Conservation (phyloP, 2,113 vertebrate species). For the Electrona antarctica region DNA sequence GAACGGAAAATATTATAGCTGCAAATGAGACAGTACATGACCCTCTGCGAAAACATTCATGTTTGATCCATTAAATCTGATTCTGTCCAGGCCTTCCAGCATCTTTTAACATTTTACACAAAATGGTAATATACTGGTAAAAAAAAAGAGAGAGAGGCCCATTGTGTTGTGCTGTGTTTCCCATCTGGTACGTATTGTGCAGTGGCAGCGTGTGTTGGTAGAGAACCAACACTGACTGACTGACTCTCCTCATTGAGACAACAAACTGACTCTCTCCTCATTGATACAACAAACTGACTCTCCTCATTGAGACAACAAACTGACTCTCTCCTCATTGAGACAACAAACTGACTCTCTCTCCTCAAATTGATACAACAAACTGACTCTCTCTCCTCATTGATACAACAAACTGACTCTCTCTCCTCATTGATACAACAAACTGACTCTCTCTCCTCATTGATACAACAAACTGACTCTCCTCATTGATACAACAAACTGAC, state of each 20-base stretch:
- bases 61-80: conserved; percentile 25
- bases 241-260: conserved; percentile 51
- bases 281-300: no score
- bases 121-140: conserved; percentile 45
- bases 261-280: no score
- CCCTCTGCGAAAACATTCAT: conserved; percentile 1
- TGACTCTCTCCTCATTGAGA: no score
- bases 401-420: no score
- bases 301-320: no score
- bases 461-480: no score
- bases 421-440: no score
- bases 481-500: no score
- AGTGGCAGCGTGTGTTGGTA: conserved; percentile 40
- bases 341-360: no score
- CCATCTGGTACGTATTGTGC: conserved; percentile 73
- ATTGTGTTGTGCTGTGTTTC: conserved; percentile 65
- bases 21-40: conserved; percentile 18
- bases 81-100: conserved; percentile 18
- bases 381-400: no score
- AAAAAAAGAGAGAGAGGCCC: conserved; percentile 51
- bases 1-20: conserved; percentile 5
- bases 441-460: no score
- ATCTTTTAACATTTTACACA: conserved; percentile 17
- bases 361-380: no score
- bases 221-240: conserved; percentile 21